Evolutionary conservation across 2,113 vertebrate genomes (phyloP).

Genomic region (Carlito syrichta): DNA sequence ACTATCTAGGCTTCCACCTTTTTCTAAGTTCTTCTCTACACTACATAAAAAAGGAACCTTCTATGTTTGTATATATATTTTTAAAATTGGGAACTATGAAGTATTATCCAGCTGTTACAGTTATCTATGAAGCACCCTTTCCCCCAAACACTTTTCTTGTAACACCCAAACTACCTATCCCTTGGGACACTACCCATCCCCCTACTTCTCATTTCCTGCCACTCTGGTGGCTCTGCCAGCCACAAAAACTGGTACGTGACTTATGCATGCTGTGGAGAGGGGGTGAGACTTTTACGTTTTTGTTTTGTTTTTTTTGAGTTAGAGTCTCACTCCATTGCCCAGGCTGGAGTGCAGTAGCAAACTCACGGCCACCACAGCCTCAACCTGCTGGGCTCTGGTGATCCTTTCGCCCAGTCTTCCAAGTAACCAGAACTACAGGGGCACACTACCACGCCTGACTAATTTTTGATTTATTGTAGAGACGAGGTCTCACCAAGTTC

Average conservation of each 20-base stretch:
- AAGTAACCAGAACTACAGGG: no score
- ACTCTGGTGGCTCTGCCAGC: neutral
- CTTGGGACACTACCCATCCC: neutral
- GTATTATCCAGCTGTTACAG: neutral
- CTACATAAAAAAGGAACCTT: conserved; percentile 7
- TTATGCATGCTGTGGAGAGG: neutral
- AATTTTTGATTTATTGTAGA: no score
- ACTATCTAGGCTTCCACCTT: neutral
- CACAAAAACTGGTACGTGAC: neutral
- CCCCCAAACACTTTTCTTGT: neutral
- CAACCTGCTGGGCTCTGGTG: no score
- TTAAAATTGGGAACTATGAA: neutral
- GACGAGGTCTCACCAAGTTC: no score
- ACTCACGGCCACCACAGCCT: no score
- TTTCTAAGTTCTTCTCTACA: conserved; percentile 4
- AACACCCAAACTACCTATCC: neutral
- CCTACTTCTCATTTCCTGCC: neutral
- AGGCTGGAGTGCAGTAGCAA: no score
- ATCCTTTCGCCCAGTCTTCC: no score
- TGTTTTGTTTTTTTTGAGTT: no score
- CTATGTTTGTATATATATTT: neutral
- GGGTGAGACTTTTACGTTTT: neutral
- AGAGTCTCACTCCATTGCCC: no score
- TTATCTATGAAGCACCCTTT: neutral
- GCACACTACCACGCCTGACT: no score